phyloP scores from a whole-genome alignment of 2,113 vertebrate genomes.

The Cygnus atratus region DNA sequence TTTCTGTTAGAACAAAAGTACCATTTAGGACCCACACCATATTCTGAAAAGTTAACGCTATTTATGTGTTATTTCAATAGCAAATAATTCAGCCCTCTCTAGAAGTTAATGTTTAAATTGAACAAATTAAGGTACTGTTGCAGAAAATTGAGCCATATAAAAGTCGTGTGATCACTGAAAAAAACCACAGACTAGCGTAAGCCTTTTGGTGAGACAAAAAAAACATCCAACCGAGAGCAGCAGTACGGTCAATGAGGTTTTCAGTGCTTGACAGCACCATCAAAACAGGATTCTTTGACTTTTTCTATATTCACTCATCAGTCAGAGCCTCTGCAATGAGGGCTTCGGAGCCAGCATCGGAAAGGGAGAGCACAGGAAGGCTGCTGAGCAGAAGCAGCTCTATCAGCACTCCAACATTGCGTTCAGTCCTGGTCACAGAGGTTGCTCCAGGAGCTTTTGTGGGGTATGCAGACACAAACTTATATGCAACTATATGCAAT shows the following conservation, averaged over 20 bases:
- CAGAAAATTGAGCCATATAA: not conserved
- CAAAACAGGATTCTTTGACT: not conserved
- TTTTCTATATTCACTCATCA: not conserved
- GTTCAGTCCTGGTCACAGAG: accelerated
- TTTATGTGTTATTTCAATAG: not conserved
- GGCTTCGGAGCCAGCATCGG: accelerated
- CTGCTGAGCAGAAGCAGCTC: not conserved
- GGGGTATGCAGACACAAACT: not conserved
- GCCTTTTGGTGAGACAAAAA: not conserved
- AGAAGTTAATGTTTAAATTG: slow-evolving; percentile 6
- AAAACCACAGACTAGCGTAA: not conserved
- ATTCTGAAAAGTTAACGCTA: not conserved
- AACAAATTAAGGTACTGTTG: not conserved
- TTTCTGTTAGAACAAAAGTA: not conserved
- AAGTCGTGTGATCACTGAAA: not conserved
- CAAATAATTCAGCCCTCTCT: not conserved
- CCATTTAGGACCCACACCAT: not conserved
- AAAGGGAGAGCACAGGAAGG: not conserved
- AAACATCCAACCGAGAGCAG: accelerated
- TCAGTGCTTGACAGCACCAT: not conserved
- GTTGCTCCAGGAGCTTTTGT: accelerated
- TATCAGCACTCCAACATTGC: not conserved
- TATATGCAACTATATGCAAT: too few relatives aligned
- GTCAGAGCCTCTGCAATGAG: not conserved
- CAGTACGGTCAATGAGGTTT: not conserved